These are phyloP conservation scores for Rafetus swinhoei DNA, from an alignment of 2,113 vertebrate species.

Conservation along the genomic window DNA sequence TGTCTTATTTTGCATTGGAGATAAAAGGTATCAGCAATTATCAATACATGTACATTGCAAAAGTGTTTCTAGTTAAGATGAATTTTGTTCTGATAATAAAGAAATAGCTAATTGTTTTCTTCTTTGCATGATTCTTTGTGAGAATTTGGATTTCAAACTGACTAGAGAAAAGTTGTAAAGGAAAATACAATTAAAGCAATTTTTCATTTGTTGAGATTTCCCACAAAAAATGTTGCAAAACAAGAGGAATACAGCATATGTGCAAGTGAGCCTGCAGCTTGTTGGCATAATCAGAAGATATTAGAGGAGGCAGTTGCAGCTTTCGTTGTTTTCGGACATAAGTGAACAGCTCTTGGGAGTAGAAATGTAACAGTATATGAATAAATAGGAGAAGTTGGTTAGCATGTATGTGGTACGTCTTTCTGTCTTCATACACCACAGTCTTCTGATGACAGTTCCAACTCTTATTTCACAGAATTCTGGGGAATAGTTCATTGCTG, in stretches of 20 bases:
- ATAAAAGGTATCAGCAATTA: neutral
- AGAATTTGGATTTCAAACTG: neutral
- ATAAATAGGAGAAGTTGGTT: neutral
- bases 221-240: neutral
- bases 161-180: neutral
- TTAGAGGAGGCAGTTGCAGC: neutral
- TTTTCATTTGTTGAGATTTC: neutral
- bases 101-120: neutral
- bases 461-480: neutral
- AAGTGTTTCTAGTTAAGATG: neutral
- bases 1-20: neutral
- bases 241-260: neutral
- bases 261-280: neutral
- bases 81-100: neutral
- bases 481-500: neutral
- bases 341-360: neutral
- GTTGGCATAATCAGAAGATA: neutral
- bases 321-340: neutral
- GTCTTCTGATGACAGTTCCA: neutral
- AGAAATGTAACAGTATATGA: neutral
- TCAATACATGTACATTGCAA: neutral
- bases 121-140: neutral
- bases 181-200: neutral
- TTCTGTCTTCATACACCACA: neutral
- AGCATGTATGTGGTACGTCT: neutral